Base-by-base conservation (phyloP, 2,888 invertebrate species). In the Yponomeuta sedellus region DNA sequence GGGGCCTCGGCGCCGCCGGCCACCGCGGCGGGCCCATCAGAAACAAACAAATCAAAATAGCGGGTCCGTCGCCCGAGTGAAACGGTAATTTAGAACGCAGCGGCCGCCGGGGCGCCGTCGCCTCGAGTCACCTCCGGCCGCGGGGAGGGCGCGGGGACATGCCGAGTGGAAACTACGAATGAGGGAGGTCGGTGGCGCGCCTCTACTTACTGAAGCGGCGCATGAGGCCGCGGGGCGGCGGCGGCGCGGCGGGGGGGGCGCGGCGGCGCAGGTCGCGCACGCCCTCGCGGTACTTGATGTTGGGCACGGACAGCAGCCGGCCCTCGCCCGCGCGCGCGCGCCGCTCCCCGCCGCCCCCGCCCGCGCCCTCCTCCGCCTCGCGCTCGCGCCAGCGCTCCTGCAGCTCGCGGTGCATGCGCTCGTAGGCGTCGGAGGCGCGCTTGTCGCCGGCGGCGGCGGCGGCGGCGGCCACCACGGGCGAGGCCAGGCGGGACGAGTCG, bases 141-240 rank as follows among this genome's bases (percentile, higher is more conserved):
- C 16, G 16, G 16, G 16, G 16, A 16, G 44, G 5, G 44, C 44
- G 44, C 44, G 44, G 16, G 44, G 16, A 52, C 44, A 52, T 52
- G 44, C 44, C 16, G 16, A 52, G 44, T 52, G 16, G 44, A 52
- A 61, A 22, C 28, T 16, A 16, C 28, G 28, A 28, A 8, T 28
- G 61, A 61, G 28, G 11, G 58, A 58, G 8, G 58, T 16, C 44
- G 52, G 19, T 19, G 40, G 69, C 64, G 66, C 16, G 75, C 70
- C 71, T n/a, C 34, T 93, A 96, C 97, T 97, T 96, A 97, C 96
- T 96, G 94, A 96, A 96, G 92, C 96, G 94, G 85, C 96, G 93
- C 92, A 95, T 95, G 76, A 96, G 92, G 92, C 44, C 16, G 16
- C 16, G 92, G 94, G 81, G 95, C 94, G 75, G 95, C 94, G 91